Percentiles rank a stretch among this genome's conserved stretches.
phyloP scores from a whole-genome alignment of 2,797 vertebrate species.

The Acanthiza pusilla region DNA sequence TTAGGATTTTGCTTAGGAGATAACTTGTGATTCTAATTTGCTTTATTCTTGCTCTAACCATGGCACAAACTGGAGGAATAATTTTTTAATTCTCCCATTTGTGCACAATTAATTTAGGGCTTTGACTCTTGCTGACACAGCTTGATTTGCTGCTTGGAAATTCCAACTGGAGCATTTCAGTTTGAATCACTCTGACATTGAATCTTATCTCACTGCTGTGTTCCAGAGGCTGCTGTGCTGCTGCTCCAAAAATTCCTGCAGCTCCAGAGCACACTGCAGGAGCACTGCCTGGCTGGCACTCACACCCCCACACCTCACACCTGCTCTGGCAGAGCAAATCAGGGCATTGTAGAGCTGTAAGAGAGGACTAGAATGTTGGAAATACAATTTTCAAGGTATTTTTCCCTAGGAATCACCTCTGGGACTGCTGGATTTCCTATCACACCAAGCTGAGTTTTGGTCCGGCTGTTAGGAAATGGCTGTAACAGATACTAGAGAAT shows the following conservation, averaged over 20 bases:
- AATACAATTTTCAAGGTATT: neutral
- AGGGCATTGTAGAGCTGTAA: neutral
- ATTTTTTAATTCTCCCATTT: neutral
- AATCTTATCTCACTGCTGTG: neutral
- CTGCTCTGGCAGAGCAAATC: neutral
- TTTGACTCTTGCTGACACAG: neutral
- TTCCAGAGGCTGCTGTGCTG: neutral
- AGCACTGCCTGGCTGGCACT: neutral
- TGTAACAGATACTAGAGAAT: neutral
- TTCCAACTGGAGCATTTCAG: neutral
- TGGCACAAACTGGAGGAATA: neutral
- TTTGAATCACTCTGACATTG: neutral
- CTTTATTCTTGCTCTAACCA: neutral
- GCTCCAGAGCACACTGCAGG: fast-evolving
- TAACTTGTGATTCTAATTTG: neutral
- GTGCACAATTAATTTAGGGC: neutral
- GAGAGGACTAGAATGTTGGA: neutral
- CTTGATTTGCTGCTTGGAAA: neutral
- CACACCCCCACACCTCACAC: neutral
- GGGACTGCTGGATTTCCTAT: neutral
- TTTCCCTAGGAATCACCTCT: neutral
- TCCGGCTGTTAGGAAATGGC: neutral
- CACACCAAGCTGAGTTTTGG: neutral
- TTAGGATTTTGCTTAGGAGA: neutral
- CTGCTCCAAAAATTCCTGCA: fast-evolving